Base-by-base conservation (phyloP, 2,113 vertebrate species). In the Balaeniceps rex region DNA sequence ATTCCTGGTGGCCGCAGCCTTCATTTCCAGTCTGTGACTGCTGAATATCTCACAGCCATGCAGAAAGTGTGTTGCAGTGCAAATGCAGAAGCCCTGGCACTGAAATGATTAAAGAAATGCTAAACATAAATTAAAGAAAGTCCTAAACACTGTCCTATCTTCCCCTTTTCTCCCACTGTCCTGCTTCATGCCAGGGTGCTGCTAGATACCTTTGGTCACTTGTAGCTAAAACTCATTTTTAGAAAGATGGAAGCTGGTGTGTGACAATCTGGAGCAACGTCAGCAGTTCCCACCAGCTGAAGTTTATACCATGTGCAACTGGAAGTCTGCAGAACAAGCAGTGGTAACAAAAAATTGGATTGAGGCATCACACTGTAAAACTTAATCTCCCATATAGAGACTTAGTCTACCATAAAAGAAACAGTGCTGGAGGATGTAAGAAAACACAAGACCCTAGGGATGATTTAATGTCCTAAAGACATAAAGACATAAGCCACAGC, bases 381-480 rank as follows among this genome's bases (percentile, higher is more conserved):
- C 28, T 89, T 69, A 36, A 91, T 86, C 34, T 95, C 90, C 95
- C 95, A 51, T 58, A 24, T 11, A 90, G 82, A 87, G 78, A 64
- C 69, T 54, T 12, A 58, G 68, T 85, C 90, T 96, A 85, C 79
- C 83, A 28, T 76, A 46, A 88, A 82, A 92, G 87, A 85, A 49
- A 87, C 29, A 9, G 66, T 19, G 82, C 69, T 80, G 65, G 71
- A 65, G 88, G 76, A 82, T 65, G 83, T 79, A 77, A 72, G 87
- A 36, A 92, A 91, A 91, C 66, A 38, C 4, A 2, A 83, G 85
- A 80, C 93, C 85, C 77, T n/a, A 13, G 91, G 63, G 87, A 60
- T 87, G 93, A 88, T 95, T 96, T 81, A 69, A 71, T 54, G 83
- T 61, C 84, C 94, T 87, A 68, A 66, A 63, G 76, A 87, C 90